These are phyloP conservation scores for Papilio gigon DNA, from an alignment of 2,888 invertebrate species.

Conservation along the genomic window DNA sequence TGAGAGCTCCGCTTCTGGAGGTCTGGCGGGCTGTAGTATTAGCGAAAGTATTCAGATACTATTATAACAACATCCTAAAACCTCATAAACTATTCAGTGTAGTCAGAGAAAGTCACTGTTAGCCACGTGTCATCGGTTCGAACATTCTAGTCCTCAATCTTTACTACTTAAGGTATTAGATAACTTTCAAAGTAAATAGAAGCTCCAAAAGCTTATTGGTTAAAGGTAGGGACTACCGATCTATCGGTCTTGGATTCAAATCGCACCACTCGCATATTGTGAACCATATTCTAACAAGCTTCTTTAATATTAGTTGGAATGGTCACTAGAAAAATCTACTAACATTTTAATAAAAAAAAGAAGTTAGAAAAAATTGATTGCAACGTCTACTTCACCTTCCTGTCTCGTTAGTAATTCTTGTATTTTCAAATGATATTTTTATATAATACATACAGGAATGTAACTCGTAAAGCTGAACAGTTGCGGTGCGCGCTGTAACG, in stretches of 20 bases:
- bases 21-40: neutral
- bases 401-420: neutral
- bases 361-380: too few relatives aligned
- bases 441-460: neutral
- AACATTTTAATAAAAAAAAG: too few relatives aligned
- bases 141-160: neutral
- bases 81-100: neutral
- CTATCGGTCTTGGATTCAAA: too few relatives aligned
- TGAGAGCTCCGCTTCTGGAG: neutral
- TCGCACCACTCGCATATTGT: too few relatives aligned
- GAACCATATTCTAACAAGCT: too few relatives aligned
- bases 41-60: neutral
- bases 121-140: neutral
- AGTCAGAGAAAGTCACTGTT: neutral
- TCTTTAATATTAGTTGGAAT: too few relatives aligned
- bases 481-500: constrained; percentile 1
- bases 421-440: neutral
- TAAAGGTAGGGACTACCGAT: too few relatives aligned
- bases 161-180: neutral
- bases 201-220: too few relatives aligned
- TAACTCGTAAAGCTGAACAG: neutral
- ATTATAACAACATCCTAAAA: neutral
- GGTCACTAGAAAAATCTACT: too few relatives aligned
- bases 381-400: too few relatives aligned
- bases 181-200: too few relatives aligned